Base-by-base conservation (phyloP, 2,113 vertebrate species). In the Elachura formosa region DNA sequence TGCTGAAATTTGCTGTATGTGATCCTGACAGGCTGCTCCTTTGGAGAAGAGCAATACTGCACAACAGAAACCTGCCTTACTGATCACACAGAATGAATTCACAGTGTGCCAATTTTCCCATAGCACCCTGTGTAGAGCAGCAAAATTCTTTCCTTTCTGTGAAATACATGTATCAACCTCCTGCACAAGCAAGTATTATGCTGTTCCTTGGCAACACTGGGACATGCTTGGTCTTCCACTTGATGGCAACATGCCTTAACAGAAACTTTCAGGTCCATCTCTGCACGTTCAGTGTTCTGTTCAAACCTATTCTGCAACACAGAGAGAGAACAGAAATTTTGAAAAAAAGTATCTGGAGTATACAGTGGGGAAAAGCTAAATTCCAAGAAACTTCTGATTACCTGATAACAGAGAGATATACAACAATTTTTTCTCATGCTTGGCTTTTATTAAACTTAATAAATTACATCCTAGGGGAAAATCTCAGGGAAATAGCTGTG, bases 381-480 rank as follows among this genome's bases (percentile, higher is more conserved):
- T 89, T 88, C 52, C 36, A 77, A 81, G n/a, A 81, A 75, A 68
- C n/a, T 87, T 81, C 64, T 84, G 48, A 87, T 81, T 56, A 87
- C 43, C 69, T 0, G 15, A n/a, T 81, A 87, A 71, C 31, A 75
- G 73, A 84, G 88, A 92, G 84, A 46, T 12, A 38, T 5, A 48
- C 0, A 0, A 75, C 64, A 68, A 38, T 64, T 90, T 93, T 82
- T 84, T 91, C 52, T 92, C 61, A 52, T 15, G 61, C 59, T 89
- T 87, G 68, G 36, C n/a, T 89, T 84, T 94, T 87, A 89, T 87
- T 92, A 87, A 83, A 89, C 48, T 77, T 80, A 52, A 51, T 43
- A 93, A 95, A 92, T 88, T 92, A 78, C 77, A 67, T 76, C 77
- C 81, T 28, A 79, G 87, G 66, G 66, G 72, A 81, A 61, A 84